Conservation (phyloP, 2,888 invertebrate genomes). For the Masnerella sp. region DNA sequence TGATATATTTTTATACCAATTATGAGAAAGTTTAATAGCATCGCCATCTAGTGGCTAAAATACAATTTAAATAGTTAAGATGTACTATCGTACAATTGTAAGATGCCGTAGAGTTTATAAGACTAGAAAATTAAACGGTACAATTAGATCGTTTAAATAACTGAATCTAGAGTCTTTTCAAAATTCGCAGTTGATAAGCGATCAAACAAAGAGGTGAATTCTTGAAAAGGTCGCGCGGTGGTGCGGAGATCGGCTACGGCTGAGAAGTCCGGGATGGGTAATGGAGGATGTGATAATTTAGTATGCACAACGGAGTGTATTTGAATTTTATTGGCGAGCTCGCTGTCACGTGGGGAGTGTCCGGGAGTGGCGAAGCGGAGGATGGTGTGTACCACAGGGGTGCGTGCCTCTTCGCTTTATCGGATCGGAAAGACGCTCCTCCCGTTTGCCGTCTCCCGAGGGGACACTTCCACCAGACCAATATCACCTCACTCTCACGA, state of each 20-base stretch:
- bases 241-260: conserved; percentile 36
- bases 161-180: conserved; percentile 7
- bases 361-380: conserved; percentile 63
- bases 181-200: conserved; percentile 6
- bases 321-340: conserved; percentile 77
- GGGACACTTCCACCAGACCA: conserved; percentile 77
- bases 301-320: conserved; percentile 77
- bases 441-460: conserved; percentile 75
- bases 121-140: too few species aligned
- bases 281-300: conserved; percentile 77
- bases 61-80: too few species aligned
- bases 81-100: too few species aligned
- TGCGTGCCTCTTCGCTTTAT: conserved; percentile 73
- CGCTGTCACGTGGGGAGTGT: conserved; percentile 71
- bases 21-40: too few species aligned
- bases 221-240: conserved; percentile 16
- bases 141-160: too few species aligned
- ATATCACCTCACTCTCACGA: conserved; percentile 72
- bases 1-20: too few species aligned
- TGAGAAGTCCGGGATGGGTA: conserved; percentile 67
- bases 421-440: conserved; percentile 73
- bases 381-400: conserved; percentile 65
- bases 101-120: too few species aligned
- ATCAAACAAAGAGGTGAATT: conserved; percentile 37
- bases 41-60: too few species aligned